Conservation (phyloP, 1,140 invertebrate genomes). For the Luehdorfia chinensis region DNA sequence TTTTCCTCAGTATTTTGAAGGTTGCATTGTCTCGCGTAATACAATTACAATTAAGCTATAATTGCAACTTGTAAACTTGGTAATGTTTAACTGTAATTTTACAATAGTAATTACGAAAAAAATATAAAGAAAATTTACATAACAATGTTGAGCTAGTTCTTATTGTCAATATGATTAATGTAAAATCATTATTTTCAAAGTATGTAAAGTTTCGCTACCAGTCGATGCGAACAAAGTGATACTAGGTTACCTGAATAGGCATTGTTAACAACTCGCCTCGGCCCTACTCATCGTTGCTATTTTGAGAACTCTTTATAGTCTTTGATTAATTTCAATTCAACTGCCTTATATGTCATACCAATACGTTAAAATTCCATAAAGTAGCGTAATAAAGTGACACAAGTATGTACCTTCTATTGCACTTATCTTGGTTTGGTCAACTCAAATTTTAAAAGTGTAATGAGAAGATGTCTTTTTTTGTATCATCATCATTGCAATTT, state of each 20-base stretch:
- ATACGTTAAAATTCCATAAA: too few relatives aligned
- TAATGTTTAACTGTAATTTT: neutral
- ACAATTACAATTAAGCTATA: neutral
- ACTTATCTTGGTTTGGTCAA: too few relatives aligned
- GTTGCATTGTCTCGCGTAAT: slow-evolving; percentile 62
- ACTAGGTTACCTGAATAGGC: slow-evolving; percentile 14
- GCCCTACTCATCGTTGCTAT: slow-evolving; percentile 1
- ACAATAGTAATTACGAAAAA: too few relatives aligned
- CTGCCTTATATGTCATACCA: too few relatives aligned
- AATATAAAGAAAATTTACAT: too few relatives aligned
- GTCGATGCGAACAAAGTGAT: slow-evolving; percentile 3
- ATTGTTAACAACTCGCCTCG: slow-evolving; percentile 9
- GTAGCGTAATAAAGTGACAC: too few relatives aligned
- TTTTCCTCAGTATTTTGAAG: slow-evolving; percentile 8
- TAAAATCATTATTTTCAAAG: slow-evolving; percentile 6
- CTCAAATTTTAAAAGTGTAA: too few relatives aligned
- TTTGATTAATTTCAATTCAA: slow-evolving; percentile 4
- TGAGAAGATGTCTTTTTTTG: too few relatives aligned
- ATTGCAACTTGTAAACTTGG: neutral
- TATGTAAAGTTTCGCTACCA: slow-evolving; percentile 4
- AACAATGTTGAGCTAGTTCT: neutral
- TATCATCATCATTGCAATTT: too few relatives aligned
- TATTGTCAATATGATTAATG: slow-evolving; percentile 5
- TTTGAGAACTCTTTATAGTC: slow-evolving; percentile 10
- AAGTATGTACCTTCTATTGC: too few relatives aligned